phyloP scores from a whole-genome alignment of 2,797 vertebrate species.

The Syngnathus acus region DNA sequence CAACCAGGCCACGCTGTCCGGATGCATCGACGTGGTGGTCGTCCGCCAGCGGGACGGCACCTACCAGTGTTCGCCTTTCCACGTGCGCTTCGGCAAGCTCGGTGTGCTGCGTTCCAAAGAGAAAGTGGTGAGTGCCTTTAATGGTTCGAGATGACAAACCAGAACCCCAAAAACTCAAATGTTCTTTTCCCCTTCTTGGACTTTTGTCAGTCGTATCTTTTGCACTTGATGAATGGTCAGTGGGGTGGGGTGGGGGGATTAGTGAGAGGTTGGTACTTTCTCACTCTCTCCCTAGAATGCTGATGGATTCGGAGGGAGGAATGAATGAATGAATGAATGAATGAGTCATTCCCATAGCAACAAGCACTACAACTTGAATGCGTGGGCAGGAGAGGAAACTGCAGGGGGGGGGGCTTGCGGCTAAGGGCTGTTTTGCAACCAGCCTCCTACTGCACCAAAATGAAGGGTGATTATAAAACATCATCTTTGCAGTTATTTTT shows the following conservation, averaged over 20 bases:
- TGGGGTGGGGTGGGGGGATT: not conserved
- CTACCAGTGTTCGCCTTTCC: conserved; percentile 93
- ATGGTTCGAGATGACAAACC: not conserved
- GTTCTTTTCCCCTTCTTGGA: not conserved
- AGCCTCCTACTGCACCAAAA: conserved; percentile 8
- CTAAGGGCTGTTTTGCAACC: conserved; percentile 46
- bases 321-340: conserved; percentile 65
- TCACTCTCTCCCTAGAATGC: conserved; percentile 44
- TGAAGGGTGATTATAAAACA: not conserved
- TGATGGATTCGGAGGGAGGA: conserved; percentile 40
- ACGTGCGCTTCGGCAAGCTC: conserved; percentile 94
- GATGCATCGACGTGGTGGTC: conserved; percentile 95
- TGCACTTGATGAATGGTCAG: not conserved
- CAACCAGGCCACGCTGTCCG: conserved; percentile 93
- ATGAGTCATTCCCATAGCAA: conserved; percentile 68
- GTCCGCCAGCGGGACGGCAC: conserved; percentile 88
- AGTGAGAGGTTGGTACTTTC: conserved; percentile 16
- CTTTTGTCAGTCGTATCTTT: not conserved
- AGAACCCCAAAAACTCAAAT: not conserved
- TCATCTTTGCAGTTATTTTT: not conserved
- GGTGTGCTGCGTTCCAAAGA: conserved; percentile 96
- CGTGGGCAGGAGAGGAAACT: conserved; percentile 37
- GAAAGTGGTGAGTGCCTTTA: conserved; percentile 82
- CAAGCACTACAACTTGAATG: conserved; percentile 57
- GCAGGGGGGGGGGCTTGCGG: conserved; percentile 12